Conservation (phyloP, 2,113 vertebrate species). For the Solea solea region DNA sequence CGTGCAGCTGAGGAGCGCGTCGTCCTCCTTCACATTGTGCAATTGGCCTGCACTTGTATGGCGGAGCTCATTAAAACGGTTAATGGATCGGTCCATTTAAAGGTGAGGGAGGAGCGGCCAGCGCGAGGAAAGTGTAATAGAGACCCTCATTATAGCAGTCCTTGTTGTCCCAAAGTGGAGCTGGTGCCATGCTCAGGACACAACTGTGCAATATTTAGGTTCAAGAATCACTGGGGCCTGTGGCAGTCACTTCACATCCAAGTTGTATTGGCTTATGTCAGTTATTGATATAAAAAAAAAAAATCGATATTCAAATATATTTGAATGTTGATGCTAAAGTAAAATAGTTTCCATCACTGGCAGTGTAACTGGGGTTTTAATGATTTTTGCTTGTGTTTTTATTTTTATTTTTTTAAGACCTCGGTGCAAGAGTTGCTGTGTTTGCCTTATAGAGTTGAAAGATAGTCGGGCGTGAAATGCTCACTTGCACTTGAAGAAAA, state of each 20-base stretch:
- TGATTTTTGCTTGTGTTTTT: no score
- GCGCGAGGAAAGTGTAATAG: slow-evolving; percentile 72
- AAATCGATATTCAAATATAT: neutral
- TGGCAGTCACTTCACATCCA: neutral
- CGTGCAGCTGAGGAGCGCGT: slow-evolving; percentile 59
- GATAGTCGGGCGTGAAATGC: neutral
- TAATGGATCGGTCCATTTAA: slow-evolving; percentile 87
- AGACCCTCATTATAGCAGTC: slow-evolving; percentile 77
- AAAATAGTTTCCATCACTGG: no score
- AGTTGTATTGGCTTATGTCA: slow-evolving; percentile 4
- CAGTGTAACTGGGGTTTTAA: no score
- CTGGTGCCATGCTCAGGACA: slow-evolving; percentile 54
- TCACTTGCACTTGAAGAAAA: slow-evolving; percentile 1
- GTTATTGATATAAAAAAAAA: slow-evolving; percentile 2
- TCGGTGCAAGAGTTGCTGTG: neutral
- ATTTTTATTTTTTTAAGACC: no score
- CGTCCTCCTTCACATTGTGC: slow-evolving; percentile 69
- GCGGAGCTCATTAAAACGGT: slow-evolving; percentile 83
- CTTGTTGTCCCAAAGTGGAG: slow-evolving; percentile 67
- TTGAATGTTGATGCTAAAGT: no score
- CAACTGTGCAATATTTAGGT: slow-evolving; percentile 48
- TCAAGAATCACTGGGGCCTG: slow-evolving; percentile 38
- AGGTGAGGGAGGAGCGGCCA: slow-evolving; percentile 79
- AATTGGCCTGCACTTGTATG: slow-evolving; percentile 82
- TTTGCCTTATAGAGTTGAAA: neutral